These are phyloP conservation scores for Bujurquina vittata DNA, from an alignment of 2,113 vertebrate genomes.

Conservation along the genomic window DNA sequence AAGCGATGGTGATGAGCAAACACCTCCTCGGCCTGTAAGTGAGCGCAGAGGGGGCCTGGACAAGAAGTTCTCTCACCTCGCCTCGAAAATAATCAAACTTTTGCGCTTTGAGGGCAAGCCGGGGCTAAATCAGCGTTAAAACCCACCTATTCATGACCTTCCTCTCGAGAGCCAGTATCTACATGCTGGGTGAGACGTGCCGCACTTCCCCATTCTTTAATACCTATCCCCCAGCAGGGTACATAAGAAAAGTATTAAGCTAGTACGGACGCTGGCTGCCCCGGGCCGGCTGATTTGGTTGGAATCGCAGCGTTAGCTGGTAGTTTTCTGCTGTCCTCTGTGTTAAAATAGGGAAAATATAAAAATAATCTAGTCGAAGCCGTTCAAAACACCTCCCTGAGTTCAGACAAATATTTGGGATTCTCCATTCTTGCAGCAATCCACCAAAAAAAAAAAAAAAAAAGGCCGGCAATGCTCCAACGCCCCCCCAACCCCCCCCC, in stretches of 20 bases:
- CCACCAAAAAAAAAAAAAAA: constrained; percentile 28
- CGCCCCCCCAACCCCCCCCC: too few species aligned
- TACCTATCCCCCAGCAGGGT: constrained; percentile 49
- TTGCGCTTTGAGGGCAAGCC: constrained; percentile 16
- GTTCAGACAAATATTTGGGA: constrained; percentile 55
- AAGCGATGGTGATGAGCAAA: constrained; percentile 46
- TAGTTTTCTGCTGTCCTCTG: constrained; percentile 30
- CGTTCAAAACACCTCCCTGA: constrained; percentile 53
- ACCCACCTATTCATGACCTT: constrained; percentile 58
- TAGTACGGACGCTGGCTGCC: constrained; percentile 59
- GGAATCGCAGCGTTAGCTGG: constrained; percentile 42
- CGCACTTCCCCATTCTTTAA: constrained; percentile 61
- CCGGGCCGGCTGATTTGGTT: constrained; percentile 64
- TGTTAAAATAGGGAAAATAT: background rate
- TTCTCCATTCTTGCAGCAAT: constrained; percentile 74
- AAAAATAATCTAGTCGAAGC: constrained; percentile 22
- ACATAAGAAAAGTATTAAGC: constrained; percentile 42
- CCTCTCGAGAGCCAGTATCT: constrained; percentile 39
- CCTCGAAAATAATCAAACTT: constrained; percentile 54
- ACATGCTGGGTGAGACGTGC: constrained; percentile 29
- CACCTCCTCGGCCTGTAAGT: constrained; percentile 52
- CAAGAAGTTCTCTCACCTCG: constrained; percentile 63
- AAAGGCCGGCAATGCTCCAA: constrained; percentile 25
- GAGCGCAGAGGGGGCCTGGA: constrained; percentile 38
- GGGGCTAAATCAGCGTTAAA: constrained; percentile 45